phyloP scores from a whole-genome alignment of 2,888 invertebrate species.

The Mayetiola destructor region DNA sequence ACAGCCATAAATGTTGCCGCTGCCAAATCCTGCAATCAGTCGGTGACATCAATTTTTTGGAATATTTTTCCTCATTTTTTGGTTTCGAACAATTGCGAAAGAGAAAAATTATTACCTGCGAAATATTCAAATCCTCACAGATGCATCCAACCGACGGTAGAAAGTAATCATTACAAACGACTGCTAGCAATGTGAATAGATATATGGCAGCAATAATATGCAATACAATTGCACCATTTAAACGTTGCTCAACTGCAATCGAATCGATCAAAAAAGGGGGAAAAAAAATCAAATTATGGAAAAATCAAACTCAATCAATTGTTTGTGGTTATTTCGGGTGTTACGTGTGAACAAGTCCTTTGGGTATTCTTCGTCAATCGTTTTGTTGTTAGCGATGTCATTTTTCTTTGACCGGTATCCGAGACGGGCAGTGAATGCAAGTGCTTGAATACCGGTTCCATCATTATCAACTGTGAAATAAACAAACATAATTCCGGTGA shows the following conservation, averaged over 20 bases:
- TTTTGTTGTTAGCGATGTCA: too few relatives aligned
- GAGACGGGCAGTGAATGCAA: too few relatives aligned
- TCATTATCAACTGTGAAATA: too few relatives aligned
- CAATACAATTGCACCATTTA: slow-evolving; percentile 61
- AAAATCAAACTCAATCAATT: neutral
- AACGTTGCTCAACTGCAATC: slow-evolving; percentile 49
- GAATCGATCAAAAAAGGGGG: slow-evolving; percentile 22
- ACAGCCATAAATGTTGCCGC: neutral
- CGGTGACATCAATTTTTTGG: neutral
- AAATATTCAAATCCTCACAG: slow-evolving; percentile 61
- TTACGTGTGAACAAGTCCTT: slow-evolving; percentile 35
- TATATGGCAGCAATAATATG: slow-evolving; percentile 67
- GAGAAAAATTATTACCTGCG: slow-evolving; percentile 39
- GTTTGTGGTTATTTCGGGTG: too few relatives aligned
- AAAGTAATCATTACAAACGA: slow-evolving; percentile 85
- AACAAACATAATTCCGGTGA: too few relatives aligned
- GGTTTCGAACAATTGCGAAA: neutral
- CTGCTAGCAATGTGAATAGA: slow-evolving; percentile 70
- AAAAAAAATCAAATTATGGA: neutral
- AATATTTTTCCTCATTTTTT: neutral
- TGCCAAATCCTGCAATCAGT: neutral
- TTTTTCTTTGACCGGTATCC: too few relatives aligned
- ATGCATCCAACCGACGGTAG: slow-evolving; percentile 79
- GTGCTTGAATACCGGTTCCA: too few relatives aligned
- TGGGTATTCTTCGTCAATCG: slow-evolving; percentile 51